Percentiles rank a stretch among this genome's conserved stretches.
Conservation (phyloP, 2,113 vertebrate species). For the Sapayoa aenigma region DNA sequence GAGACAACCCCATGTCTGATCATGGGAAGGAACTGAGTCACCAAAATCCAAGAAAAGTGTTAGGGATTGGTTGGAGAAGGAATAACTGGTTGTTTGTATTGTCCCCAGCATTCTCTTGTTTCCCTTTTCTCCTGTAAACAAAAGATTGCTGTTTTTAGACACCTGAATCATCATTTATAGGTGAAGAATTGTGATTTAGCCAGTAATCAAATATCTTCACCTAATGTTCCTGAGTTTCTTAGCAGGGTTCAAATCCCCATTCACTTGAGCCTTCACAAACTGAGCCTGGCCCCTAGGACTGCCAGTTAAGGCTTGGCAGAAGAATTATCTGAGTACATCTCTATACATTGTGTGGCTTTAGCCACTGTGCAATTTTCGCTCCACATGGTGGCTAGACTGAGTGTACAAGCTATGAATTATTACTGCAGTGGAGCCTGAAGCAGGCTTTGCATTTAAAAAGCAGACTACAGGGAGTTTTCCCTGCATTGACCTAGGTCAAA, state of each 20-base stretch:
- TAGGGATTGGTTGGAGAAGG: neutral
- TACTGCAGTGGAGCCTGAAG: conserved; percentile 7
- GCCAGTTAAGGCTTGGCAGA: neutral
- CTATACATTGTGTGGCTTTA: neutral
- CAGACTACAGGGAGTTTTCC: neutral
- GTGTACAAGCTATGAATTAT: conserved; percentile 16
- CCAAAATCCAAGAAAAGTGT: neutral
- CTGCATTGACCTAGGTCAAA: conserved; percentile 51
- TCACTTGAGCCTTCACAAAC: neutral
- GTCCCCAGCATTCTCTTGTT: neutral
- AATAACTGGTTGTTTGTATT: neutral
- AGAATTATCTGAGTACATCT: neutral
- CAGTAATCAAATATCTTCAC: neutral
- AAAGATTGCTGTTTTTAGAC: neutral
- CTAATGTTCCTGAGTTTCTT: neutral
- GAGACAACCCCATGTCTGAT: neutral
- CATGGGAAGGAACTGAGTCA: neutral
- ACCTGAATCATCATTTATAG: neutral
- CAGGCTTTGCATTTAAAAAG: neutral
- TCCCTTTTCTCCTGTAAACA: neutral
- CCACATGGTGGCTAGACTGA: neutral
- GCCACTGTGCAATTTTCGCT: neutral
- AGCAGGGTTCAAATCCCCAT: neutral
- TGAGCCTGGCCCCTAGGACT: neutral
- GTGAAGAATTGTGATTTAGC: neutral